Conservation (phyloP, 2,113 vertebrate genomes). For the Pontoporia blainvillei region DNA sequence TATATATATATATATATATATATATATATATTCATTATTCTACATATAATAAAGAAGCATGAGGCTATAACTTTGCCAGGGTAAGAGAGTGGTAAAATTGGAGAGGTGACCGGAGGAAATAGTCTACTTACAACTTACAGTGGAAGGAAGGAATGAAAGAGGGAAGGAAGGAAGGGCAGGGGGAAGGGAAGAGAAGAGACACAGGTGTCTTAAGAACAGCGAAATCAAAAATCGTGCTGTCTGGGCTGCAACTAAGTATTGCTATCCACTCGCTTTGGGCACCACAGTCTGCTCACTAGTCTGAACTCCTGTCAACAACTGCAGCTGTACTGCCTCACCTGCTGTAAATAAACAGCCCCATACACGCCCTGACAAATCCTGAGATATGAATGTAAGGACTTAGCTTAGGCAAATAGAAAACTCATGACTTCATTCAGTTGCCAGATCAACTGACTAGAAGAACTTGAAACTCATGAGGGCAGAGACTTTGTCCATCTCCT, state of each 20-base stretch:
- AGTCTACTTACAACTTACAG: background rate
- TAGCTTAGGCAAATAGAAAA: slow-evolving; percentile 37
- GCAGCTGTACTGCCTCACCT: background rate
- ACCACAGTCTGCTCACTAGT: background rate
- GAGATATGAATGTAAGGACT: slow-evolving; percentile 17
- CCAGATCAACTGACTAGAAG: slow-evolving; percentile 9
- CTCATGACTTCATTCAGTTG: slow-evolving; percentile 30
- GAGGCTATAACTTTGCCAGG: background rate
- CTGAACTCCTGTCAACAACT: slow-evolving; percentile 25
- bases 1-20: background rate
- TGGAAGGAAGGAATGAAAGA: background rate
- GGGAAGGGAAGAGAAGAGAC: background rate
- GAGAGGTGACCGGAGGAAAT: background rate
- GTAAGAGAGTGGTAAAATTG: background rate
- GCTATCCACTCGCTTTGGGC: background rate
- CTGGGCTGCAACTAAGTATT: background rate
- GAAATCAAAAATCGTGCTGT: background rate
- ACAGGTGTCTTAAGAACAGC: background rate
- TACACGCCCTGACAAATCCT: background rate
- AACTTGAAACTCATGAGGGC: slow-evolving; percentile 16
- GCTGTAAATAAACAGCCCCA: slow-evolving; percentile 25
- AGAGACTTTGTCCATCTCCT: background rate
- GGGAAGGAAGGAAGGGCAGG: too few species aligned
- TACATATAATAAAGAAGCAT: background rate
- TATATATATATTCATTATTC: background rate